Evolutionary conservation across 2,797 vertebrate species (phyloP), one percentile per base, ranked within the genome.

Genomic region (Halcyon leucocephala): DNA sequence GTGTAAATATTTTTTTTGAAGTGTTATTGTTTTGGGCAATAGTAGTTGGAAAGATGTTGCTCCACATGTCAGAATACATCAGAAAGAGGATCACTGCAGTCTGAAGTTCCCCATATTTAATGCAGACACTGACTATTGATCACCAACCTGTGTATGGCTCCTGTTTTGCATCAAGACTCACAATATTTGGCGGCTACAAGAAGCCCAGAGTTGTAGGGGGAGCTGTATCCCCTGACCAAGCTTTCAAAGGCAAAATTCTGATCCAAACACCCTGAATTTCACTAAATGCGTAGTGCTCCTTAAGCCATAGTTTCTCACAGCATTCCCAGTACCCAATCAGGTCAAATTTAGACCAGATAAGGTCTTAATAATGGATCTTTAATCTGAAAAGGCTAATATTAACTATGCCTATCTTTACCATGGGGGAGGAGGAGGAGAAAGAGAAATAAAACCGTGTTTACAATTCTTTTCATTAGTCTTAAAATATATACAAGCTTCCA

Each of bases 121-220:
- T 20, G 61, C 6, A 26, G 67, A 16, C 14, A 21, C 2, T n/a
- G 66, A 9, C 15, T 52, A 3, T 4, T 14, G 60, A 62, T 71
- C 48, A 54, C 25, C 31, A n/a, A 4, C 58, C 67, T 55, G 39
- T 4, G 33, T 17, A 7, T 8, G 22, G 19, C 10, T 49, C 41
- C 87, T 64, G 42, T 0, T 60, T 7, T 25, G 24, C n/a, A 46
- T 9, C 66, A 39, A 13, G 31, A 16, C 49, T 29, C 31, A 31
- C 29, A 12, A 13, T 0, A 1, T 0, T 24, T 3, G 14, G 8
- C 19, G 12, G 8, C 29, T 18, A 10, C 6, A 8, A 21, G 18
- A 10, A 77, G 31, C 24, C 19, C 31, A 9, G 0, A 6, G 26
- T 0, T 37, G 58, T 29, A 54, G 22, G 9, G 9, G 14, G 15